A percentile compares a stretch with the other conserved stretches of the same genome.
Evolutionary conservation across 1,140 invertebrate species (phyloP).

Genomic region (Brachionus paranguensis): DNA sequence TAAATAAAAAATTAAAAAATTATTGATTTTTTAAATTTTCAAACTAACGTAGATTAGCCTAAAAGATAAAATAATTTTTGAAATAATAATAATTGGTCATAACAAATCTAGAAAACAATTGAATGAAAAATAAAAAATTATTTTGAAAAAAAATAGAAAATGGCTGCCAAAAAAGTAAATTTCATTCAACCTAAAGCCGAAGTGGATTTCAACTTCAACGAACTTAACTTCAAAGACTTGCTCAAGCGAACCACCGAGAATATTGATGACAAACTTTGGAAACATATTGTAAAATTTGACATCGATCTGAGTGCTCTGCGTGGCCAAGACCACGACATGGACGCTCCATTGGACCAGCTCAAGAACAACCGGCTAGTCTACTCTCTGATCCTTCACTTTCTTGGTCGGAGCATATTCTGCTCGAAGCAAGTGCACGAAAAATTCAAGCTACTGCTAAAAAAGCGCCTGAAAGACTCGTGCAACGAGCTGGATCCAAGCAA

Average conservation of each 20-base stretch:
- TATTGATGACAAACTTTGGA: slow-evolving; percentile 21
- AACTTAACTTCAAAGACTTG: slow-evolving; percentile 6
- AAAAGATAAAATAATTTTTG: neutral
- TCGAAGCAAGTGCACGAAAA: slow-evolving; percentile 29
- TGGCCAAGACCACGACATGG: neutral
- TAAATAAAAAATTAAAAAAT: neutral
- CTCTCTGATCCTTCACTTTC: slow-evolving; percentile 29
- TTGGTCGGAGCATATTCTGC: slow-evolving; percentile 33
- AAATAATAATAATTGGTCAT: neutral
- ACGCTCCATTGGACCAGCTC: slow-evolving; percentile 1
- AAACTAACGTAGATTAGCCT: neutral
- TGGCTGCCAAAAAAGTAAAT: slow-evolving; percentile 18
- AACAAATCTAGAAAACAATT: neutral
- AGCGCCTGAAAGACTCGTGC: slow-evolving; percentile 19
- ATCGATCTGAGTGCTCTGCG: neutral
- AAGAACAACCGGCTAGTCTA: slow-evolving; percentile 35
- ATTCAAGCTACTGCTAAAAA: slow-evolving; percentile 23
- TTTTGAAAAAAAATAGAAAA: neutral
- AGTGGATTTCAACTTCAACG: slow-evolving; percentile 26
- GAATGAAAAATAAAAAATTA: neutral
- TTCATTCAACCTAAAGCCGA: slow-evolving; percentile 35
- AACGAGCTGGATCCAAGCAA: slow-evolving; percentile 8
- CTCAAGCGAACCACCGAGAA: slow-evolving; percentile 31
- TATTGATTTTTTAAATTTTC: neutral
- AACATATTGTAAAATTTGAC: neutral